Evolutionary conservation across 2,888 invertebrate genomes (phyloP), one percentile per base, ranked within the genome.

Genomic region (Pseudococcus viburni): DNA sequence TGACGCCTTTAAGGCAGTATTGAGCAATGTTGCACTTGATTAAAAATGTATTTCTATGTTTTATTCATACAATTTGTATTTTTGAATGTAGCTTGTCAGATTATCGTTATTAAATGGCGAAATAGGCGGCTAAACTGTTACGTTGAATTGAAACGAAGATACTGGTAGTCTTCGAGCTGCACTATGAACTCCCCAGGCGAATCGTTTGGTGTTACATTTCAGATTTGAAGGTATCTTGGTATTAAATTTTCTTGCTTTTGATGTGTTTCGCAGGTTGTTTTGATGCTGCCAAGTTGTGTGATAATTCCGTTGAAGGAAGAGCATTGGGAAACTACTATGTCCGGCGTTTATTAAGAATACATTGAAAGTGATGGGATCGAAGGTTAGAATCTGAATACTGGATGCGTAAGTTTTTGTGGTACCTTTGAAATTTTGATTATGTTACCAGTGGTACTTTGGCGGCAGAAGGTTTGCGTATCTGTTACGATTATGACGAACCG

Each of bases 21-120:
- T 83, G 46, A 17, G 80, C 80, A 83, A 83, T 83, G 19, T 19
- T 46, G 46, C 33, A 73, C 73, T 83, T 46, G 80, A 83, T 83
- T n/a, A 83, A 83, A 46, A 83, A 83, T 83, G 8, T 39, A 46
- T 46, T 46, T 42, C 80, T 19, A 83, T 46, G 80, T 83, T 83
- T 83, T 83, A 83, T 83, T 83, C 80, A 46, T 83, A 83, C 42
- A 83, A 77, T 77, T 77, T 33, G 33, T 77, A 77, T 77, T 64
- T 73, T 83, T 42, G 19, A 83, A 83, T 83, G 11, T 46, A 17
- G 42, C 7, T 46, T 83, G 80, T 83, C 80, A 83, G 80, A 83
- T 83, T 83, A 83, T 46, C 39, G 33, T 83, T 83, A 46, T 83
- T 83, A 83, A 73, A 73, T 73, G 39, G 73, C 33, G 33, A 73